Evolutionary conservation across 2,113 vertebrate genomes (phyloP), one percentile per base, ranked within the genome.

Genomic region (Siniperca chuatsi): DNA sequence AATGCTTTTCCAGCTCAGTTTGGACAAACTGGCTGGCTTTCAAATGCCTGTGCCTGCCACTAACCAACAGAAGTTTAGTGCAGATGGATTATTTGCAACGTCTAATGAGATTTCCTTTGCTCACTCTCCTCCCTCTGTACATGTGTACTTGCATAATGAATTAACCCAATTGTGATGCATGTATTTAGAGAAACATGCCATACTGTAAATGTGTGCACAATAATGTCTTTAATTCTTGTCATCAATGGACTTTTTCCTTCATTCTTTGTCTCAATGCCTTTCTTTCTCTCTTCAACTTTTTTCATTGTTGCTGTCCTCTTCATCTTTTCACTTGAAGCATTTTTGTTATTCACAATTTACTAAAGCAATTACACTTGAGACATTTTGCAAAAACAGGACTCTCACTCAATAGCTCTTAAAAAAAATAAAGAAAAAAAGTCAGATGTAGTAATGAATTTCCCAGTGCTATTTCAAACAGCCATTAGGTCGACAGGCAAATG

Each of bases 361-460:
- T 50, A 50, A 78, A 84, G 90, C 83, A 92, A 85, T 93, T 87
- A 82, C 69, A 13, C n/a, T 21, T 18, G 74, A 75, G 76, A 87
- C 79, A 73, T 83, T 92, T 89, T 84, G 52, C 74, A 50, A 57
- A 78, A 84, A 79, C 44, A 25, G 54, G 67, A 55, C 46, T 48
- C 29, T 48, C 66, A 40, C 64, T 82, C 40, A 93, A 89, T 64
- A 77, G 66, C 82, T 77, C 20, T 52, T 16, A 44, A n/a, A 52
- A 61, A 44, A 60, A 58, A 62, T 1, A 71, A 44, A 9, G 8
- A 11, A 44, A 44, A 10, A 29, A 61, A 72, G 29, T 83, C 29
- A 9, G 16, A 37, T 29, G 70, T 57, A 21, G 21, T 9, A 25
- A 42, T 62, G 68, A 40, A 91, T 83, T 71, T 76, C 21, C 15